These are phyloP conservation scores for Leptodactylus fallax DNA, from an alignment of 2,797 vertebrate species.

Conservation along the genomic window DNA sequence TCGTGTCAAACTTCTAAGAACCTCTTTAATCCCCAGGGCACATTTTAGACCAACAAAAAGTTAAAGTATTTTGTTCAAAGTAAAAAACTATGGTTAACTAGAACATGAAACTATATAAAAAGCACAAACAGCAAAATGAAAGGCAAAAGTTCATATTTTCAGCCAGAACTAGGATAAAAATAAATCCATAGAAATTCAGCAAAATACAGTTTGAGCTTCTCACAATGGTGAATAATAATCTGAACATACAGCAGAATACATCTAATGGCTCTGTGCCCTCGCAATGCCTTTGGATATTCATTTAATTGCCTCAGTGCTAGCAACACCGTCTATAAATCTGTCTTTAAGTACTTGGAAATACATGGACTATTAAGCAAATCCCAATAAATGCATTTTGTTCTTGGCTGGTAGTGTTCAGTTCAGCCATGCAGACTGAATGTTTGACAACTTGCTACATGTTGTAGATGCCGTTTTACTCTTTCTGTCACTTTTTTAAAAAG, in stretches of 20 bases:
- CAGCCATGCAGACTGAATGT: conserved; percentile 52
- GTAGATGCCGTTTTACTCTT: conserved; percentile 57
- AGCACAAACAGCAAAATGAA: not conserved
- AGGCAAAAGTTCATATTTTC: conserved; percentile 32
- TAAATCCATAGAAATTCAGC: conserved; percentile 29
- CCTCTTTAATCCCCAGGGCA: not conserved
- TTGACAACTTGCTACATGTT: conserved; percentile 66
- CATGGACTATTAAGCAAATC: conserved; percentile 54
- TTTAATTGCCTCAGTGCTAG: conserved; percentile 53
- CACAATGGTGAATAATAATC: conserved; percentile 11
- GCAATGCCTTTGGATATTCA: conserved; percentile 38
- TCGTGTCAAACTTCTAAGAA: not conserved
- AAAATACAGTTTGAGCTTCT: conserved; percentile 11
- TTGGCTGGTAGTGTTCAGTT: conserved; percentile 49
- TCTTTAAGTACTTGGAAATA: conserved; percentile 56
- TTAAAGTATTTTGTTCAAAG: not conserved
- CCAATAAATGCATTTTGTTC: conserved; percentile 57
- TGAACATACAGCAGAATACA: conserved; percentile 13
- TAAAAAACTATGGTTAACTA: conserved; percentile 7
- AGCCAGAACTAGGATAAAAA: conserved; percentile 6
- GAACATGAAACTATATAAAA: conserved; percentile 28
- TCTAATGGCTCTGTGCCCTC: conserved; percentile 7
- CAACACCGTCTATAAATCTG: conserved; percentile 49
- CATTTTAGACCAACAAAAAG: not conserved
- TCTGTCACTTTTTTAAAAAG: conserved; percentile 66